Percentiles rank a stretch among this genome's conserved stretches.
These are phyloP conservation scores for Clivina fossor DNA, from an alignment of 2,888 invertebrate genomes.

Conservation along the genomic window DNA sequence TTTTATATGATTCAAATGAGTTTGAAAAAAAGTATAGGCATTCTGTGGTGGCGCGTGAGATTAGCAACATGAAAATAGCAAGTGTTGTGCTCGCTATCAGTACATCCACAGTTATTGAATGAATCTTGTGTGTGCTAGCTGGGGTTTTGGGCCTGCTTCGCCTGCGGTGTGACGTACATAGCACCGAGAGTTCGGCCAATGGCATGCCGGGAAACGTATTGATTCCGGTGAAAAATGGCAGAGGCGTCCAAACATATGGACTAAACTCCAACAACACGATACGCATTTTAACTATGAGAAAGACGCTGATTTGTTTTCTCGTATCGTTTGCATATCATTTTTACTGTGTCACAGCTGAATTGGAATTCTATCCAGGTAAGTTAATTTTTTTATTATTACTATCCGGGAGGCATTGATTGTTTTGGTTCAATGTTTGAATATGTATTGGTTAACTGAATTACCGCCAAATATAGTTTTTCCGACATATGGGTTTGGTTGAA, in stretches of 20 bases:
- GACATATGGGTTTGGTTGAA: no score
- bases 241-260: constrained; percentile 52
- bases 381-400: constrained; percentile 18
- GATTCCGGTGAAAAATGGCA: constrained; percentile 50
- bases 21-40: no score
- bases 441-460: constrained; percentile 17
- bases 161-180: constrained; percentile 44
- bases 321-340: constrained; percentile 47
- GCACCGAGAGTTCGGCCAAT: constrained; percentile 45
- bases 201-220: constrained; percentile 48
- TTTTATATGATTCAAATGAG: no score
- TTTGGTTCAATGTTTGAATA: neutral
- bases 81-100: no score
- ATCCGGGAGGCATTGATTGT: neutral
- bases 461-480: constrained; percentile 20
- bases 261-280: constrained; percentile 44
- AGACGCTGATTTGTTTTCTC: constrained; percentile 47
- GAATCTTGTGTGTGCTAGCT: constrained; percentile 30
- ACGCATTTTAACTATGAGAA: constrained; percentile 50
- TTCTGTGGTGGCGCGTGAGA: no score
- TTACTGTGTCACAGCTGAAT: constrained; percentile 47
- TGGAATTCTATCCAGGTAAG: constrained; percentile 51
- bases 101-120: constrained; percentile 28
- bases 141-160: constrained; percentile 37
- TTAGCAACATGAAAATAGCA: neutral